Conservation (phyloP, 1,140 invertebrate genomes). For the Nylanderia fulva region DNA sequence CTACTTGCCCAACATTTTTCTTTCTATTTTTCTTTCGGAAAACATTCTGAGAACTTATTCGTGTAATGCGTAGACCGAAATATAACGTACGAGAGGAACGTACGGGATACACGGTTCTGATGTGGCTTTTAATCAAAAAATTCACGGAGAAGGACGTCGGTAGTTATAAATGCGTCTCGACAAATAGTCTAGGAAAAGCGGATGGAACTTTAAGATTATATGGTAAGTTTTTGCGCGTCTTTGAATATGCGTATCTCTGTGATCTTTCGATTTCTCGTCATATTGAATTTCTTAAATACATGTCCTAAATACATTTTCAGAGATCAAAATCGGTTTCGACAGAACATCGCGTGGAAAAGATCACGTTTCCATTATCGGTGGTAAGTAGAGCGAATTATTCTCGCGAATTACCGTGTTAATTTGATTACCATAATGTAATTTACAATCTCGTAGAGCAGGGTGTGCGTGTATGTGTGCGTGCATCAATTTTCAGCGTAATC, state of each 20-base stretch:
- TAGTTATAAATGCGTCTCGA: constrained; percentile 96
- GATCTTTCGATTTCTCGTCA: neutral
- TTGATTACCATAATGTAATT: neutral
- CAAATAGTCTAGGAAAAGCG: constrained; percentile 94
- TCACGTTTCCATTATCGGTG: constrained; percentile 78
- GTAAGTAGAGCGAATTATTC: constrained; percentile 63
- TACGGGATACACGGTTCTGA: constrained; percentile 92
- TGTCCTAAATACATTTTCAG: constrained; percentile 61
- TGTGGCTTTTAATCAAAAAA: constrained; percentile 93
- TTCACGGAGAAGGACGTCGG: constrained; percentile 93
- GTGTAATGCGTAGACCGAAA: constrained; percentile 89
- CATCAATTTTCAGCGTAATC: neutral
- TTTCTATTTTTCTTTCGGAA: neutral
- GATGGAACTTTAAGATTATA: constrained; percentile 94
- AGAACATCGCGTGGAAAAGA: constrained; percentile 76
- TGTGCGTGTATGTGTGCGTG: neutral
- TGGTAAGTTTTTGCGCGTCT: constrained; percentile 88
- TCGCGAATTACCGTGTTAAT: neutral
- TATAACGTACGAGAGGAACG: constrained; percentile 93
- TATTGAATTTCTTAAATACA: neutral
- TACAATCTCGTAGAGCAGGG: neutral
- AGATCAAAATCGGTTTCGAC: constrained; percentile 76
- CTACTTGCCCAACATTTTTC: neutral
- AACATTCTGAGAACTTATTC: neutral
- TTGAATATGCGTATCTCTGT: neutral